Evolutionary conservation across 2,888 invertebrate genomes (phyloP).

Genomic region (Drosophila robusta): DNA sequence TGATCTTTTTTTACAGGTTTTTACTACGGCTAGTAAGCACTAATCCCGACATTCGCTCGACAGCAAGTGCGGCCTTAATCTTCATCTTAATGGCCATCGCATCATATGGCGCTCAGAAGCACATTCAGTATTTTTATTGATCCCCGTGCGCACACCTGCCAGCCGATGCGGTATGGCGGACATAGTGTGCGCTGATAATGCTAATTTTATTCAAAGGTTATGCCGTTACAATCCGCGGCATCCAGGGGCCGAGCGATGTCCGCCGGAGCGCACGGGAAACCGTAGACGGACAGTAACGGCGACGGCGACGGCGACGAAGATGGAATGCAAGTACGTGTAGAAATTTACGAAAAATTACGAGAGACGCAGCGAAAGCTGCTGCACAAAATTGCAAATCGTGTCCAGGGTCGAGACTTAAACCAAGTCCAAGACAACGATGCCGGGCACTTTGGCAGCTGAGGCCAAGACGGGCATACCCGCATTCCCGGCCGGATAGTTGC

Average conservation of each 20-base stretch:
- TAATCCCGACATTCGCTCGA: conserved; percentile 10
- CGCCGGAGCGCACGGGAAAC: conserved; percentile 8
- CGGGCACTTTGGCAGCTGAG: conserved; percentile 53
- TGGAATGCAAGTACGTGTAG: conserved; percentile 81
- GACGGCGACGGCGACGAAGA: conserved; percentile 69
- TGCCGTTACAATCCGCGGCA: conserved; percentile 64
- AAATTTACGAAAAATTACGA: conserved; percentile 82
- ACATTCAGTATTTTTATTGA: conserved; percentile 77
- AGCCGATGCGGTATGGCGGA: conserved; percentile 31
- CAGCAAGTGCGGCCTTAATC: conserved; percentile 4
- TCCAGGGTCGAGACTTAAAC: conserved; percentile 51
- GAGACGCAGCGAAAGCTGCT: conserved; percentile 61
- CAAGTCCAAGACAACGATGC: conserved; percentile 31
- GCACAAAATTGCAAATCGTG: conserved; percentile 81
- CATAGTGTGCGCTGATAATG: conserved; percentile 63
- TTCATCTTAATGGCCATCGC: conserved; percentile 55
- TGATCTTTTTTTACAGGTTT: conserved; percentile 10
- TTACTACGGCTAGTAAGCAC: background rate
- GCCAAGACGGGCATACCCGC: conserved; percentile 21
- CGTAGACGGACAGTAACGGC: conserved; percentile 28
- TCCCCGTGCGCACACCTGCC: conserved; percentile 62
- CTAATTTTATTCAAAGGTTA: conserved; percentile 81
- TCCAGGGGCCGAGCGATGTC: conserved; percentile 31
- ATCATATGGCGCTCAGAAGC: conserved; percentile 63
- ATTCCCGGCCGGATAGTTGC: conserved; percentile 28